phyloP scores from a whole-genome alignment of 1,140 invertebrate species.

The Copidosoma floridanum region DNA sequence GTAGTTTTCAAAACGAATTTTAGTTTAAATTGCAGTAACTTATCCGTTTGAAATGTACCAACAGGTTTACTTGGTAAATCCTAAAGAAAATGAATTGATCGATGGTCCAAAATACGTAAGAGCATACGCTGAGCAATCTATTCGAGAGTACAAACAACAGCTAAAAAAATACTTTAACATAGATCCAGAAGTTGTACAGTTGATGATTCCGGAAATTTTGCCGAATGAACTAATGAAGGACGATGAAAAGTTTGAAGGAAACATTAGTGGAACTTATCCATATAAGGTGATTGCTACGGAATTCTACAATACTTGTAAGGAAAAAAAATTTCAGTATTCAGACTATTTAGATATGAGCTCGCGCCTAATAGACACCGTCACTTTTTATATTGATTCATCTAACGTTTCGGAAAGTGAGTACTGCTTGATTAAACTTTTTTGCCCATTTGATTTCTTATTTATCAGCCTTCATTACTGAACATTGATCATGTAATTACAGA shows the following conservation, averaged over 20 bases:
- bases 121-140: slow-evolving; percentile 60
- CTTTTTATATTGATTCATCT: slow-evolving; percentile 63
- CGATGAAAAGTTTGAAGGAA: slow-evolving; percentile 6
- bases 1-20: too few relatives aligned
- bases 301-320: not conserved
- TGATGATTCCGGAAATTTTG: slow-evolving; percentile 35
- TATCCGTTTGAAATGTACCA: too few relatives aligned
- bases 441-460: too few relatives aligned
- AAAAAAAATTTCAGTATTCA: slow-evolving; percentile 34
- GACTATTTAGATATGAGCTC: slow-evolving; percentile 57
- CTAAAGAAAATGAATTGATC: slow-evolving; percentile 61
- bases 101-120: slow-evolving; percentile 64
- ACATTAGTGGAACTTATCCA: not conserved
- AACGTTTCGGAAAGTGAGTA: slow-evolving; percentile 59
- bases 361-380: slow-evolving; percentile 61
- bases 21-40: too few relatives aligned
- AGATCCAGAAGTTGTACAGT: slow-evolving; percentile 56
- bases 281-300: slow-evolving; percentile 6
- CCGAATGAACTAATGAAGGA: slow-evolving; percentile 6
- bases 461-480: too few relatives aligned
- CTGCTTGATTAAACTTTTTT: too few relatives aligned
- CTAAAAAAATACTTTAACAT: slow-evolving; percentile 56
- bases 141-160: slow-evolving; percentile 63
- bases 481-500: slow-evolving; percentile 45
- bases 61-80: slow-evolving; percentile 64